Conservation (phyloP, 1,140 invertebrate species). For the Drosophila quadrilineata region DNA sequence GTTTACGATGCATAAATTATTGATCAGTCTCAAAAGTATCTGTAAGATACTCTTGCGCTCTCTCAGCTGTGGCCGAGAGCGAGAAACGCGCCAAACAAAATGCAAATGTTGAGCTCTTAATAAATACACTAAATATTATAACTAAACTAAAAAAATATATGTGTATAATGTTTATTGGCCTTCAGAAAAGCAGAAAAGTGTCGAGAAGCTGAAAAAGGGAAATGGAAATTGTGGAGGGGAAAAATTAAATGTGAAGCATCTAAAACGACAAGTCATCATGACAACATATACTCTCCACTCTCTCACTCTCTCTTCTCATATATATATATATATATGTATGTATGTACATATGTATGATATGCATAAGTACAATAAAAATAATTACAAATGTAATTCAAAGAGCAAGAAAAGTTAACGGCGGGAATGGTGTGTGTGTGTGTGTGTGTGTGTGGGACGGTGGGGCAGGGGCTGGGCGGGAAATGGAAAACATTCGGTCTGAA, state of each 20-base stretch:
- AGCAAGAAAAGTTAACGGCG: slow-evolving; percentile 43
- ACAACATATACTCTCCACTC: no score
- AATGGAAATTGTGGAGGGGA: background rate
- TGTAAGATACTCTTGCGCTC: background rate
- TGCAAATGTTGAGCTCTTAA: slow-evolving; percentile 16
- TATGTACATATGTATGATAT: no score
- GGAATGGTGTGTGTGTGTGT: background rate
- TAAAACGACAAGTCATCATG: slow-evolving; percentile 38
- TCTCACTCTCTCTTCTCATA: no score
- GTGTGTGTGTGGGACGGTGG: background rate
- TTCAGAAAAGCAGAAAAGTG: background rate
- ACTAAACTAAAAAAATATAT: no score
- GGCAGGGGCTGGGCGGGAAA: slow-evolving; percentile 28
- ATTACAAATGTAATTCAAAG: slow-evolving; percentile 49
- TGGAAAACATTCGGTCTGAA: slow-evolving; percentile 28
- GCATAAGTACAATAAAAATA: slow-evolving; percentile 48
- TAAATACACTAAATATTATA: no score
- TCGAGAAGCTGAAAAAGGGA: background rate
- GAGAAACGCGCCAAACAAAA: slow-evolving; percentile 18
- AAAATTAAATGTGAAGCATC: slow-evolving; percentile 9
- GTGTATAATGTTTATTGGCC: background rate
- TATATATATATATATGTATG: no score
- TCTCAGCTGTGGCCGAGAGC: slow-evolving; percentile 7
- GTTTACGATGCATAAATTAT: no score
- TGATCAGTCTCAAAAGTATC: no score